Evolutionary conservation across 2,113 vertebrate genomes (phyloP), one percentile per base, ranked within the genome.

Genomic region (Pao palembangensis): DNA sequence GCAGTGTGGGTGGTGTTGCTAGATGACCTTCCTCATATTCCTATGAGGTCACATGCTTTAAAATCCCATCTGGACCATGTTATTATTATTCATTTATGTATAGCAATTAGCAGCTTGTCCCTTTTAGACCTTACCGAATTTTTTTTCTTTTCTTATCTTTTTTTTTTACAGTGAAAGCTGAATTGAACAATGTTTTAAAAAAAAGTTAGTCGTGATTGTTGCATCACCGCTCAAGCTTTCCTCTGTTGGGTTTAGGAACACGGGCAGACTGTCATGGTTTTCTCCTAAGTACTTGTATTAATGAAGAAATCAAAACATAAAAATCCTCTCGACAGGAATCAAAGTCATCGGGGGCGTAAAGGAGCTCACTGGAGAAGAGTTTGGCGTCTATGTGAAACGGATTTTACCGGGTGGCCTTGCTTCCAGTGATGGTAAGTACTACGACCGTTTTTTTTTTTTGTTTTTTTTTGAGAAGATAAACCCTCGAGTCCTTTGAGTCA

Each of bases 321-420:
- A 38, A 38, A 11, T 55, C 12, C 34, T 49, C 48, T 20, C 38
- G 34, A 42, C 71, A 96, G 94, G 94, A 64, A 94, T 96, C 50
- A 96, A 96, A 79, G 94, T 96, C 13, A 94, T 95, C 0, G 94
- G 94, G 18, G 94, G 94, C 55, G 88, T 95, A 68, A 94, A 93
- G 77, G 94, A 96, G 59, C 67, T 78, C 23, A 92, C 91, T 0
- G 91, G 93, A 51, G 94, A 96, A 4, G 93, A 96, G 69, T 95
- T 92, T 56, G 94, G 94, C 25, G 93, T 96, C 73, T 96, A 94
- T 11, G 94, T 96, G 62, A 96, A 96, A 79, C 89, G 94, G 73
- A 93, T 96, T 82, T 89, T 96, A 69, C 92, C 94, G 4, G 93
- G 94, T 28, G 93, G 94, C 49, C 86, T 96, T 73, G 94, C 94